Base-by-base conservation (phyloP, 2,113 vertebrate genomes). In the Rhinichthys klamathensis region DNA sequence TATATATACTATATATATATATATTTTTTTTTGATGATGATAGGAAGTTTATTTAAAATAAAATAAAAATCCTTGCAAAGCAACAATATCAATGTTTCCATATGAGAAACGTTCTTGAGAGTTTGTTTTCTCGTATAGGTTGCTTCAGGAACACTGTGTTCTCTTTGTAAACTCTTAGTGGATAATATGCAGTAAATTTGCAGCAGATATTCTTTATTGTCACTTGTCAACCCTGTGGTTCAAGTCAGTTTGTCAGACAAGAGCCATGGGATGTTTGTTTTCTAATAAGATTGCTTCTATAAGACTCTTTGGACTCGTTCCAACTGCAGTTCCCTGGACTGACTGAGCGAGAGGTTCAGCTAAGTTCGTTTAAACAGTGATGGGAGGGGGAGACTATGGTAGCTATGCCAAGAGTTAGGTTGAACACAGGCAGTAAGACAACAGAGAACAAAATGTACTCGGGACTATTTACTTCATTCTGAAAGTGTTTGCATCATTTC, bases 401-500 rank as follows among this genome's bases (percentile, higher is more conserved):
- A 38, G 27, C 11, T 11, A 12, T 38, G 65, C 65, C 65, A 82
- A 54, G 13, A 72, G 49, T 30, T 11, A 82, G 46, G 44, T 25
- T 56, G 44, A 82, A 72, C 46, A 49, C 61, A 81, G n/a, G 38
- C 38, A 21, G 25, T 35, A 72, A 73, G 23, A 35, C 30, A 58
- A 13, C 41, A 35, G 27, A 67, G 80, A 41, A 83, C 81, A 83
- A 58, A 83, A 58, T 83, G 81, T 83, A 56, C 81, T 70, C 30
- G 3, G 46, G 23, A 21, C 63, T 38, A 38, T 38, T 56, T 54
- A 41, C 80, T 35, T 72, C 18, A 35, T 35, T 72, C 25, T 23
- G 44, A 30, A 69, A 23, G 44, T 54, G 46, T n/a, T 32, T 15
- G 10, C 27, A n/a, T 82, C 27, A 69, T 23, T 35, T 25, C 30